Base-by-base conservation (phyloP, 2,113 vertebrate species). In the Seriola quinqueradiata region DNA sequence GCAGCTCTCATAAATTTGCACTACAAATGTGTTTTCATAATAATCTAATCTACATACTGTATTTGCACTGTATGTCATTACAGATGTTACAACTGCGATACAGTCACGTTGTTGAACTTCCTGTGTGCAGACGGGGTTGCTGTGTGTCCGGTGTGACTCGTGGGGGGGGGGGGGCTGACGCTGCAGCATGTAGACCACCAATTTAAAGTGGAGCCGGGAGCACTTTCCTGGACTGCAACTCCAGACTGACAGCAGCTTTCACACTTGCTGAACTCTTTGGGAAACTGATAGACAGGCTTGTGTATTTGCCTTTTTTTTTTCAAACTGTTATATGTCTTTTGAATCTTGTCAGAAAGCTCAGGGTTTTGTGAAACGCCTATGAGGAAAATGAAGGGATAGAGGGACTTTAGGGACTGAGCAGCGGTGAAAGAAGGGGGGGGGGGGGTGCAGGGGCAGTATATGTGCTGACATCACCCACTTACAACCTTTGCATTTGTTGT, bases 391-490 rank as follows among this genome's bases (percentile, higher is more conserved):
- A 60, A 28, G 23, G 70, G 3, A 28, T 16, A 19, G 36, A 55
- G 50, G 23, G 70, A 70, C 57, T 66, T 72, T 32, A 36, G 17
- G 57, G 69, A 58, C 4, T 44, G 50, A 79, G 71, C 42, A 16
- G 59, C 2, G 21, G 11, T 46, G 67, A 42, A 78, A 23, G 11
- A 55, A 10, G 2, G 46, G 3, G 11, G 19, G 25, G 3, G 13
- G 11, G 23, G 25, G 4, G 66, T 52, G 55, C 38, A 23, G 42
- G 42, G 28, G 54, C 59, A 34, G 69, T 28, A n/a, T 28, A n/a
- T 75, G 19, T 1, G 4, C 70, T 70, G 86, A 81, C 83, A 77
- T 85, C 17, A 55, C 63, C 64, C 42, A 58, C 59, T 74, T 63
- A 60, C 40, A 72, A 34, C 52, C 70, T 57, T 28, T 19, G 54